Evolutionary conservation across 2,888 invertebrate species (phyloP).

Genomic region (Druceiella hillmani): DNA sequence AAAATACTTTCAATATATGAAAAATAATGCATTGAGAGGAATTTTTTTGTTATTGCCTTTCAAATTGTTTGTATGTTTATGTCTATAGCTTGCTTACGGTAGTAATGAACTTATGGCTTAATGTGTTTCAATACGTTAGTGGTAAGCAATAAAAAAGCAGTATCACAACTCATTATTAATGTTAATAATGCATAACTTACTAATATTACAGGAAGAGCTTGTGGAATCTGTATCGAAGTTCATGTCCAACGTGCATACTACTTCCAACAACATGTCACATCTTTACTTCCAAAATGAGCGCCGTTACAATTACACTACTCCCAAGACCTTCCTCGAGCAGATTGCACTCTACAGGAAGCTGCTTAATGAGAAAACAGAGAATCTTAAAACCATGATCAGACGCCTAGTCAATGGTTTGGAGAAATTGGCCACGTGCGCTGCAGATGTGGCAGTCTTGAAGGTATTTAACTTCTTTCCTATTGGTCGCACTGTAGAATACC

Average conservation of each 20-base stretch:
- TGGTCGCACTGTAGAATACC: background rate
- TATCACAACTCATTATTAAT: slow-evolving; percentile 1
- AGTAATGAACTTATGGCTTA: too few relatives aligned
- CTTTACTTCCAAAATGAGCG: slow-evolving; percentile 78
- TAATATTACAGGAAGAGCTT: slow-evolving; percentile 43
- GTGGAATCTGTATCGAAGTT: slow-evolving; percentile 69
- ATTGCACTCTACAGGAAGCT: slow-evolving; percentile 77
- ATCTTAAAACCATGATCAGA: slow-evolving; percentile 67
- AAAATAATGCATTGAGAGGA: too few relatives aligned
- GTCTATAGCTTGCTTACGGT: too few relatives aligned
- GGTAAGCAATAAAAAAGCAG: background rate
- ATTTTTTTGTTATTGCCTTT: too few relatives aligned
- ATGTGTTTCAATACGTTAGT: background rate
- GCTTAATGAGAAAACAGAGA: slow-evolving; percentile 58
- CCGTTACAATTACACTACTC: slow-evolving; percentile 93
- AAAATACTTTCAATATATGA: too few relatives aligned
- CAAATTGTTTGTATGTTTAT: too few relatives aligned
- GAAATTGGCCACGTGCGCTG: slow-evolving; percentile 79
- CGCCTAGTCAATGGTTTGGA: slow-evolving; percentile 82
- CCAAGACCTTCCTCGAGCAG: slow-evolving; percentile 92
- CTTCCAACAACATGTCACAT: slow-evolving; percentile 81
- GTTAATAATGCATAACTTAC: slow-evolving; percentile 4
- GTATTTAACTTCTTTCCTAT: slow-evolving; percentile 30
- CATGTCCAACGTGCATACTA: slow-evolving; percentile 87
- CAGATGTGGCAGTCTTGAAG: slow-evolving; percentile 83